phyloP scores from a whole-genome alignment of 1,140 invertebrate species.

The Megalopta genalis region DNA sequence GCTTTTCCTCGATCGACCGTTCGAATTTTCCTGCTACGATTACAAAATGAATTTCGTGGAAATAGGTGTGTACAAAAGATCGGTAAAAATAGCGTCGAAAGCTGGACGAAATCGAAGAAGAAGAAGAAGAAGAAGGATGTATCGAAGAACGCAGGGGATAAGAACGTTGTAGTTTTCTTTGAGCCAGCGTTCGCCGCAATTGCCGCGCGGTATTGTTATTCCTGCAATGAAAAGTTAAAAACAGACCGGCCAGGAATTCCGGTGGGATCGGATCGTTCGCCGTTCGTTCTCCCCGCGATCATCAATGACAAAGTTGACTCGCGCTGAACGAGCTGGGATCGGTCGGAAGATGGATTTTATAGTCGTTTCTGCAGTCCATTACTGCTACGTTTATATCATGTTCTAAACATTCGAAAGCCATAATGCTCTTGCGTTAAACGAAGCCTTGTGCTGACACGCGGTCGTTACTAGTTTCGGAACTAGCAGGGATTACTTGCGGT shows the following conservation, averaged over 20 bases:
- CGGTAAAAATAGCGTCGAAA: too few species aligned
- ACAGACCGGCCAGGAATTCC: neutral
- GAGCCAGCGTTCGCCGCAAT: neutral
- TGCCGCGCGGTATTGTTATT: neutral
- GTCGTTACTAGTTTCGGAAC: conserved; percentile 66
- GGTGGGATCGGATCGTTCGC: neutral
- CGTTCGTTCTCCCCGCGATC: conserved; percentile 15
- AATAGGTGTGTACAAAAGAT: too few species aligned
- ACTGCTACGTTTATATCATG: conserved; percentile 78
- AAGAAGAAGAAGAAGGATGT: too few species aligned
- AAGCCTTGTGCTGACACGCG: conserved; percentile 71
- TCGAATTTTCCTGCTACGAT: too few species aligned
- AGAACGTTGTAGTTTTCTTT: neutral
- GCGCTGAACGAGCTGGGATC: conserved; percentile 12
- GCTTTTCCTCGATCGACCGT: too few species aligned
- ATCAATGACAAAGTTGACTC: conserved; percentile 50
- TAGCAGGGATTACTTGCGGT: conserved; percentile 73
- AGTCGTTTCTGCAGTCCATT: conserved; percentile 79
- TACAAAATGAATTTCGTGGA: too few species aligned
- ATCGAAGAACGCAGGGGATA: too few species aligned
- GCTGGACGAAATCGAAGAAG: too few species aligned
- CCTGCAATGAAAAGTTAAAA: conserved; percentile 1
- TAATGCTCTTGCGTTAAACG: conserved; percentile 73
- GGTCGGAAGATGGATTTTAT: conserved; percentile 66
- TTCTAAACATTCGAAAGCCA: conserved; percentile 77